Evolutionary conservation across 2,113 vertebrate species (phyloP), one percentile per base, ranked within the genome.

Genomic region (Nibea coibor): DNA sequence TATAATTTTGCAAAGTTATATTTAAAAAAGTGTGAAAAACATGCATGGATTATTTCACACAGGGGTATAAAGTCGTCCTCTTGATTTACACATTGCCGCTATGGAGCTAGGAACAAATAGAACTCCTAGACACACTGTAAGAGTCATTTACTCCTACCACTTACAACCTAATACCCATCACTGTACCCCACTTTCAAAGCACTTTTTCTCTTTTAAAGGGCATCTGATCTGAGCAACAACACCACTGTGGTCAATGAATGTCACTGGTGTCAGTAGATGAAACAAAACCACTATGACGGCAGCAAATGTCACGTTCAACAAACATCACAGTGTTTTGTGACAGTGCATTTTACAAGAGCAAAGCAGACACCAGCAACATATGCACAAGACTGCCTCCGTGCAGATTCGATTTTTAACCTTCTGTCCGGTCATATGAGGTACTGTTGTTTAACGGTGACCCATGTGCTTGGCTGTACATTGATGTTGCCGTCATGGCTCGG

Each of bases 341-440:
- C 15, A 35, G 10, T 5, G 24, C n/a, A 42, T 78, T 92, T 93
- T 84, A 88, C 11, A 58, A 86, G 88, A 54, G 51, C 72, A 73
- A 53, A 20, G 75, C 78, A 71, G 50, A 79, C 53, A 62, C 35
- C 11, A 53, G 82, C 68, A 28, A 10, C 35, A 54, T 1, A 50
- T 6, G 19, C 43, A 12, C 14, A 24, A 70, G 14, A 43, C 7
- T 8, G 42, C 58, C 31, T 31, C 58, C 16, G 8, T 78, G 45
- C 42, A 64, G 64, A 47, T 31, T 58, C 10, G 20, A 28, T 64
- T 88, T 84, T 73, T 76, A 45, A 69, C 67, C 35, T 39, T 39
- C 20, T 54, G 19, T 20, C 15, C 3, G 11, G 67, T 72, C 47
- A 76, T 11, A n/a, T 16, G 50, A 77, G 16, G 48, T 28, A 8